Evolutionary conservation across 2,888 invertebrate genomes (phyloP), one percentile per base, ranked within the genome.

Genomic region (Patella depressa): DNA sequence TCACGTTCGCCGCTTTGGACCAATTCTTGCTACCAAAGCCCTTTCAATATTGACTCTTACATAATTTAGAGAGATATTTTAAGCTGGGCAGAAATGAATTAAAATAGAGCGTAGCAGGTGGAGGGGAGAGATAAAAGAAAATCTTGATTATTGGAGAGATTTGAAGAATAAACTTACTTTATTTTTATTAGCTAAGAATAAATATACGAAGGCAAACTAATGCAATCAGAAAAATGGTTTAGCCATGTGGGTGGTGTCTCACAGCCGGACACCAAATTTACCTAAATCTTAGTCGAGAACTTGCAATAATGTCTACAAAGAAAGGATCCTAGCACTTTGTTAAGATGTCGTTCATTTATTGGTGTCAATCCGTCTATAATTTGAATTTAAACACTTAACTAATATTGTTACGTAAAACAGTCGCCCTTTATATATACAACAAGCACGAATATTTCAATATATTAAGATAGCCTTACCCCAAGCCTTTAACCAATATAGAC

Each of bases 131-230:
- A 65, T 65, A 24, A 65, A 65, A 65, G 65, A 19, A 24, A 65
- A 7, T 65, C 24, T 65, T 65, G 24, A 65, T 65, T 65, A 65
- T 65, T 19, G 19, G 24, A 65, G 12, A 24, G 65, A 65, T 65
- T 65, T 65, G 19, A 65, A 65, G 65, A 65, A 65, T 65, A 65
- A 65, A 65, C 65, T 65, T 65, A 12, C 65, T 65, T 65, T 65
- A 65, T 65, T 65, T 65, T 65, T 24, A 65, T 65, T 65, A 65
- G 65, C 12, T 19, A 24, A 65, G 24, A 15, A 65, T 65, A 65
- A 65, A 65, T 65, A 65, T 65, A 65, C 45, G 45, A 45, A 7
- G 45, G 45, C 45, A 45, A 45, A 45, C 45, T 45, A 45, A 45
- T 9, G 45, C 45, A 45, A 45, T 45, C 45, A 45, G 45, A 45